Evolutionary conservation across 2,113 vertebrate species (phyloP), one percentile per base, ranked within the genome.

Genomic region (Carassius carassius): DNA sequence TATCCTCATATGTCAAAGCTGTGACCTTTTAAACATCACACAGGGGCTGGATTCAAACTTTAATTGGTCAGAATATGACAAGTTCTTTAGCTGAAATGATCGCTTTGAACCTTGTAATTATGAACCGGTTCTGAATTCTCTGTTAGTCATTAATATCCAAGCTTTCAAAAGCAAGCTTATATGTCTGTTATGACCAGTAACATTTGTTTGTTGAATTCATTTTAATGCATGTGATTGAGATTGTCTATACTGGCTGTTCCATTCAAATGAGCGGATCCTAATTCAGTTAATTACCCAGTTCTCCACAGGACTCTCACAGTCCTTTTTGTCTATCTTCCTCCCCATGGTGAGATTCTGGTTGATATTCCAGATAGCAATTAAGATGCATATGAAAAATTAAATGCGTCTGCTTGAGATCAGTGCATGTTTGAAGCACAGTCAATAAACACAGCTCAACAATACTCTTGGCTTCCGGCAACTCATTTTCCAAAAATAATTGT

Each of bases 301-400:
- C 78, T 79, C 65, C 41, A 21, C 74, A 85, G 44, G 58, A 63
- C 44, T 25, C 29, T 5, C n/a, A 4, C 75, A 25, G n/a, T 7
- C 62, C 47, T 56, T 51, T 29, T 69, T 73, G 78, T 77, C 49
- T 56, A 62, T 23, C 32, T 58, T 65, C 82, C 13, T 78, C 79
- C 78, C 76, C 47, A 77, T 58, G 44, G 80, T 81, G 86, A 88
- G 77, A 84, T 85, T 62, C 47, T 89, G 83, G 82, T 81, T 83
- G 84, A 85, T 87, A 63, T 75, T 90, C 86, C 88, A 88, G 86
- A 91, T 87, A 86, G 87, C 90, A 91, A 90, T 91, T 93, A 91
- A 83, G 81, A 86, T 84, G 84, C 79, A 47, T 85, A 81, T 89
- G 89, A 89, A 85, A 86, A 88, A 89, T 90, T 14, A 86, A 91